phyloP scores from a whole-genome alignment of 2,797 vertebrate species.

The Tangara arthus region DNA sequence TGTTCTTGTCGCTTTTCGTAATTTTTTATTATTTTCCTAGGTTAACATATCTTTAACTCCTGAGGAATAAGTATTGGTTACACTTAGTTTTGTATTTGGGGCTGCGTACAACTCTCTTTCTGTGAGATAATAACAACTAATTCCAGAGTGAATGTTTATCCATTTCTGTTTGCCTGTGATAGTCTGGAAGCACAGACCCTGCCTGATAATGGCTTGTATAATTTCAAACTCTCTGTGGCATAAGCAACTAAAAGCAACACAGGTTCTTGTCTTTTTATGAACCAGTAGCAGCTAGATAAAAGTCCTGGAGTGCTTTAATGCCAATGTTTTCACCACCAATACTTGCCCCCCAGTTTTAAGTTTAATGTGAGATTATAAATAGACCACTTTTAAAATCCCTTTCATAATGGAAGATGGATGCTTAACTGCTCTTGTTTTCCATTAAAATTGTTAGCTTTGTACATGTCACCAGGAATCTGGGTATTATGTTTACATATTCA shows the following conservation, averaged over 20 bases:
- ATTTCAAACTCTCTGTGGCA: background rate
- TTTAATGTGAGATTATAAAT: background rate
- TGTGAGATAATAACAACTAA: background rate
- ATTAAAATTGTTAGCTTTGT: background rate
- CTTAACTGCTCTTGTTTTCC: background rate
- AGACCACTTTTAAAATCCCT: background rate
- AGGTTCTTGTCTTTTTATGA: background rate
- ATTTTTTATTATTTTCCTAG: background rate
- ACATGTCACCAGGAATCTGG: background rate
- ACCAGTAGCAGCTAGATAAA: background rate
- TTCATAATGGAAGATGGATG: background rate
- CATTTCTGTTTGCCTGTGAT: background rate
- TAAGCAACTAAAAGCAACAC: background rate
- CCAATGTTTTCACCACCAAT: background rate
- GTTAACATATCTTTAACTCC: background rate
- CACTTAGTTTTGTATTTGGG: background rate
- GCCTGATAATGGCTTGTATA: background rate
- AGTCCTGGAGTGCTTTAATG: background rate
- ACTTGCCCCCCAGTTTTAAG: background rate
- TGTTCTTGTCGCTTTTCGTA: accelerated
- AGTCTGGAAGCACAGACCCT: background rate
- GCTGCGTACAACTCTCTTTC: background rate
- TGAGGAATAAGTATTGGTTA: background rate
- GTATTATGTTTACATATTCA: background rate
- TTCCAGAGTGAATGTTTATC: background rate